These are phyloP conservation scores for Seriola dumerili DNA, from an alignment of 2,113 vertebrate genomes.

Conservation along the genomic window DNA sequence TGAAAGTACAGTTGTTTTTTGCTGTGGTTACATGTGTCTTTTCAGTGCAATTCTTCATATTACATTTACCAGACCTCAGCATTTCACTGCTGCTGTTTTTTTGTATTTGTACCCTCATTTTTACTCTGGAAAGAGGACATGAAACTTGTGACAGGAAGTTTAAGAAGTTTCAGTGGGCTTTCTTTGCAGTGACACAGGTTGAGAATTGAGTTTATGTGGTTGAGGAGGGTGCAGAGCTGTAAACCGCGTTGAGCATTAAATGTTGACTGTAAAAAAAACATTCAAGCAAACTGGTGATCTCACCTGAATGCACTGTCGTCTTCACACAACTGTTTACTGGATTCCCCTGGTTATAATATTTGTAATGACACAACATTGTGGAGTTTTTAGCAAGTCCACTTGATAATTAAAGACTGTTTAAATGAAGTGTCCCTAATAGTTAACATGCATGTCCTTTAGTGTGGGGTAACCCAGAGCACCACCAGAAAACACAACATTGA, in stretches of 20 bases:
- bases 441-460: not conserved
- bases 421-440: not conserved
- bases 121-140: not conserved
- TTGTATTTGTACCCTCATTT: not conserved
- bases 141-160: constrained; percentile 22
- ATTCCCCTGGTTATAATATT: not conserved
- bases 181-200: not conserved
- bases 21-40: not conserved
- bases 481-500: not conserved
- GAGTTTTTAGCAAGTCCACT: not conserved
- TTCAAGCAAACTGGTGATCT: not conserved
- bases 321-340: not conserved
- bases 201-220: not conserved
- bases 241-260: not conserved
- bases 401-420: too few species aligned
- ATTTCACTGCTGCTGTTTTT: too few species aligned
- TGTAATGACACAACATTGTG: not conserved
- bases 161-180: not conserved
- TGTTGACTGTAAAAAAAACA: not conserved
- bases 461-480: not conserved
- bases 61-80: not conserved
- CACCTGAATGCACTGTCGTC: not conserved
- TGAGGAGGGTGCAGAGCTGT: not conserved
- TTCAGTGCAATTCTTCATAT: too few species aligned
- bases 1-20: not conserved